phyloP scores from a whole-genome alignment of 2,113 vertebrate genomes.

The Bos javanicus region DNA sequence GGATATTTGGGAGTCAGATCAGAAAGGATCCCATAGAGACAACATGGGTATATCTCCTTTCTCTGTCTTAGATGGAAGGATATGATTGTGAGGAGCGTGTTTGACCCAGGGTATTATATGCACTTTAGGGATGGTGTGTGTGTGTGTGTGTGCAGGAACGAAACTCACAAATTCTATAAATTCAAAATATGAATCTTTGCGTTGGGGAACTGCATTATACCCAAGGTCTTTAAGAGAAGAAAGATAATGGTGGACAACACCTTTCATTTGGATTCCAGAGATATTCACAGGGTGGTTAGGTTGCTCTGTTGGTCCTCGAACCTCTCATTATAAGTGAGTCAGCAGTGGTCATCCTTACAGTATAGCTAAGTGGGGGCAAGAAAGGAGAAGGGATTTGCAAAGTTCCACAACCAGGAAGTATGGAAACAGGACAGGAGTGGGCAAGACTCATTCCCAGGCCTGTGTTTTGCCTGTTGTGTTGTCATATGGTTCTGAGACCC shows the following conservation, averaged over 20 bases:
- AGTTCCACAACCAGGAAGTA: too few species aligned
- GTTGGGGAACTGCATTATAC: not conserved
- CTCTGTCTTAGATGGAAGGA: not conserved
- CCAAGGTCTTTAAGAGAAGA: not conserved
- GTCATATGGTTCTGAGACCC: accelerated
- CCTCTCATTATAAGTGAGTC: accelerated
- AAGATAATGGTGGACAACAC: accelerated
- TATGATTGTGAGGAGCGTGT: not conserved
- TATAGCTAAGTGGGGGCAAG: too few species aligned
- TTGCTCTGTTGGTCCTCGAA: too few species aligned
- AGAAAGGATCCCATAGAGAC: not conserved
- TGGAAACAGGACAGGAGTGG: not conserved
- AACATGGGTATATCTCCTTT: not conserved
- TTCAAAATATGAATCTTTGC: not conserved
- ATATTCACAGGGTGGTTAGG: not conserved
- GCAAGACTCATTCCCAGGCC: not conserved
- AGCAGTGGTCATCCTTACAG: too few species aligned
- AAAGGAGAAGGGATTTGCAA: not conserved
- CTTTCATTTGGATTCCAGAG: not conserved
- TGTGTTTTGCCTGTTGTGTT: accelerated
- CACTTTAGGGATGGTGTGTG: not conserved
- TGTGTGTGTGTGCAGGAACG: not conserved
- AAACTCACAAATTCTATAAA: not conserved
- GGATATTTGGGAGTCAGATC: not conserved
- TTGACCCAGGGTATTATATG: not conserved